phyloP scores from a whole-genome alignment of 2,888 invertebrate genomes.

The Oscheius myriophilus region DNA sequence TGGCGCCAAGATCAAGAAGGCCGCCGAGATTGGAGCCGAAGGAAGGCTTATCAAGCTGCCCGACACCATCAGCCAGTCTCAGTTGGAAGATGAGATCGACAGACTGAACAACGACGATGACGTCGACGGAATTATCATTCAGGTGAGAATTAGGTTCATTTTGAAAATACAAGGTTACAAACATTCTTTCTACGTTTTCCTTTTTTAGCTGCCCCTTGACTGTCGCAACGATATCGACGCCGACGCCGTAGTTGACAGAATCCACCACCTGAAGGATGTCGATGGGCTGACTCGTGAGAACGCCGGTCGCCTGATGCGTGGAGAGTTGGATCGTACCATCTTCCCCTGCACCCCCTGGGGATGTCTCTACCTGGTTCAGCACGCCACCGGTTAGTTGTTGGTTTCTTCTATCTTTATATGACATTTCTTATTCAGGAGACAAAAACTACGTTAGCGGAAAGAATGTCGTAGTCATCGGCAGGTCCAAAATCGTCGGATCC shows the following conservation, averaged over 20 bases:
- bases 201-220: constrained; percentile 81
- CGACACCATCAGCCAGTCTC: constrained; percentile 81
- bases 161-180: background rate
- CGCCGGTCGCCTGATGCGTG: constrained; percentile 89
- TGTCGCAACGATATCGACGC: constrained; percentile 85
- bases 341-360: constrained; percentile 96
- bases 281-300: constrained; percentile 78
- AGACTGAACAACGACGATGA: constrained; percentile 84
- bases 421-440: constrained; percentile 44
- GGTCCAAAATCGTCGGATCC: constrained; percentile 97
- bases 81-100: constrained; percentile 75
- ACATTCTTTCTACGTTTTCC: too few species aligned
- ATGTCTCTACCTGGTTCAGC: constrained; percentile 87
- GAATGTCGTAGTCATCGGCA: constrained; percentile 89
- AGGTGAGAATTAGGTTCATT: constrained; percentile 52
- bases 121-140: constrained; percentile 74
- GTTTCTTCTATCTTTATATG: background rate
- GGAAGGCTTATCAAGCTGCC: constrained; percentile 80
- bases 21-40: constrained; percentile 86
- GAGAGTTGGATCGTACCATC: constrained; percentile 82
- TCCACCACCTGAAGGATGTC: constrained; percentile 77
- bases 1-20: constrained; percentile 91
- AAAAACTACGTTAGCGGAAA: constrained; percentile 62
- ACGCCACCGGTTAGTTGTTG: constrained; percentile 65
- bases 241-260: constrained; percentile 78